Percentiles rank a stretch among this genome's conserved stretches.
These are phyloP conservation scores for Cotesia vestalis DNA, from an alignment of 1,140 invertebrate genomes.

Conservation along the genomic window DNA sequence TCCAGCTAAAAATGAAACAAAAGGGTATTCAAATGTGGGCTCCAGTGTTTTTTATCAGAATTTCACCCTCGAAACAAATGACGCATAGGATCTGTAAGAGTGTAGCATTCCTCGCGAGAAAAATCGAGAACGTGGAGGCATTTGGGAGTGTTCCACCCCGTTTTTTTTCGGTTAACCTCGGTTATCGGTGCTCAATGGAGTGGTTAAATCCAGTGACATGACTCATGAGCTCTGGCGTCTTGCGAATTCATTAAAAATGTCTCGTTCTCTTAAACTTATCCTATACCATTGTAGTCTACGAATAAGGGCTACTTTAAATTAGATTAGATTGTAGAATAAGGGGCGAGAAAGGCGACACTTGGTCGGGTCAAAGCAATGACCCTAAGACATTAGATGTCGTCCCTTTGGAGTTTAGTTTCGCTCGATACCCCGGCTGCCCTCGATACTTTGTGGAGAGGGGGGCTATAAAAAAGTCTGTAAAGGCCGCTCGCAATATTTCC, in stretches of 20 bases:
- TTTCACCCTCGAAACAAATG: slow-evolving; percentile 58
- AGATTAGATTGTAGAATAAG: slow-evolving; percentile 23
- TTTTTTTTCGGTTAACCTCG: slow-evolving; percentile 66
- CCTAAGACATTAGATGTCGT: slow-evolving; percentile 16
- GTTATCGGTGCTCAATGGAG: slow-evolving; percentile 62
- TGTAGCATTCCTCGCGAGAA: no score
- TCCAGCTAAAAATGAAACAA: background rate
- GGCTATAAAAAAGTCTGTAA: no score
- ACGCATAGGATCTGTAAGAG: slow-evolving; percentile 47
- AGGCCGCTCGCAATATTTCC: no score
- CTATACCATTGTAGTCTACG: no score
- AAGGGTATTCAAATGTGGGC: background rate
- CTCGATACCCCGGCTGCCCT: no score
- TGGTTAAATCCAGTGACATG: slow-evolving; percentile 6
- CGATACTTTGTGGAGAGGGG: no score
- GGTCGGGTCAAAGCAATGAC: slow-evolving; percentile 20
- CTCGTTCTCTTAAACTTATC: no score
- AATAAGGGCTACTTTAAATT: no score
- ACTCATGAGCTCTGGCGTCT: no score
- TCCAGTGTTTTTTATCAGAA: background rate
- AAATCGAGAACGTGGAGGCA: slow-evolving; percentile 43
- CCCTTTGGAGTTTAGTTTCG: slow-evolving; percentile 15
- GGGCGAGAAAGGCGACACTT: slow-evolving; percentile 28
- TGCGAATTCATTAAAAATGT: no score
- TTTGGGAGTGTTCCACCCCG: slow-evolving; percentile 42